Base-by-base conservation (phyloP, 2,113 vertebrate species). In the Tachuris rubrigastra region DNA sequence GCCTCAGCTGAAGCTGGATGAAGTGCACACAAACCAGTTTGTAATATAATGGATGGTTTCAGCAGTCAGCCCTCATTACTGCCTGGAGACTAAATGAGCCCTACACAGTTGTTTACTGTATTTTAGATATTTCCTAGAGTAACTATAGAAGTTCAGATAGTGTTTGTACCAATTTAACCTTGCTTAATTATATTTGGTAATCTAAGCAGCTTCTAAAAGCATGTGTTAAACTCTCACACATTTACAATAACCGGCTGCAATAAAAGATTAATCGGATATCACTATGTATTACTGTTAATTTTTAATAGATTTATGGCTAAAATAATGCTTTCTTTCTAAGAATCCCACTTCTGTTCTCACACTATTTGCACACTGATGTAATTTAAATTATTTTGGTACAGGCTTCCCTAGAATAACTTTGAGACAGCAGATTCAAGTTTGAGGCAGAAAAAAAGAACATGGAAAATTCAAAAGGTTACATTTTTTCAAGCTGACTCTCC, bases 21-120 rank as follows among this genome's bases (percentile, higher is more conserved):
- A 66, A 89, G 47, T 10, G 35, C 16, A 47, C 56, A 72, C 56
- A 92, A 52, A 78, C 25, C 42, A 55, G 52, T 14, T 35, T 78
- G 86, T 23, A 74, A 79, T 37, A 42, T 49, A 95, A 95, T 87
- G 86, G 94, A 86, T 84, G 86, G 73, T 18, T 93, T 89, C 86
- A 92, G 73, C 76, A 56, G 24, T 5, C 77, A 87, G 60, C 87
- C 41, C 67, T 62, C 50, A 1, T 39, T 67, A 14, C 35, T 85
- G 89, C 65, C 80, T 25, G 59, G 37, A 69, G 68, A 47, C 33
- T 39, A 12, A 90, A 63, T 19, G 33, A 75, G 46, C 35, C 49
- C 59, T 59, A 13, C 47, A 15, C 47, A 56, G 24, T 31, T 50
- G 37, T 46, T 74, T 31, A 47, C 22, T 56, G 52, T 72, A 77